Evolutionary conservation across 2,113 vertebrate genomes (phyloP).

Genomic region (Danio rerio): GRCz12tu NC_133179.1:6067501-6068000

Average conservation of each 20-base stretch:
- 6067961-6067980: neutral
- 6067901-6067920: constrained; percentile 16
- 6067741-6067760: neutral
- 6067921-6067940: neutral
- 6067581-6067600: constrained; percentile 3
- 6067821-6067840: neutral
- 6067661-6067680: neutral
- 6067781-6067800: neutral
- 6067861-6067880: neutral
- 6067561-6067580: neutral
- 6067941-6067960: constrained; percentile 5
- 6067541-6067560: neutral
- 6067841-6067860: neutral
- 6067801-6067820: neutral
- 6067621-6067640: constrained; percentile 10
- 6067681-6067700: constrained; percentile 18
- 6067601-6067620: constrained; percentile 4
- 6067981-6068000: neutral
- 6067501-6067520: constrained; percentile 29
- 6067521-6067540: constrained; percentile 23
- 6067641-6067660: neutral
- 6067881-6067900: neutral
- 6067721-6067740: neutral
- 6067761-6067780: neutral
- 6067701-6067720: neutral